Percentiles rank a stretch among this genome's conserved stretches.
phyloP scores from a whole-genome alignment of 1,140 invertebrate species.

The Orchestia grillus region DNA sequence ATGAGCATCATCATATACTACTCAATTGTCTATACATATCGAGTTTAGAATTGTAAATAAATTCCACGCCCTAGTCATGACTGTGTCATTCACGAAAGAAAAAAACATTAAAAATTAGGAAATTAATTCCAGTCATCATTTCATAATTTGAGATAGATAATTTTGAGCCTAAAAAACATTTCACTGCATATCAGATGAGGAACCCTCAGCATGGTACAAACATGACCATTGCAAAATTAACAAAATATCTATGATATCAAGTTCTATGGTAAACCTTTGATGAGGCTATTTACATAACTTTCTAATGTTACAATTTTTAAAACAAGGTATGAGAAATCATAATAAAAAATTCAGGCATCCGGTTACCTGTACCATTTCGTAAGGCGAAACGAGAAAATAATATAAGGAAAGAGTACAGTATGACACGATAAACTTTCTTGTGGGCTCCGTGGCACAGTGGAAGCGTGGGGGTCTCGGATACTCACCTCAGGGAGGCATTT shows the following conservation, averaged over 20 bases:
- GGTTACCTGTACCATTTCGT: too few species aligned
- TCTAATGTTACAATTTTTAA: too few species aligned
- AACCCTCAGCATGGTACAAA: neutral
- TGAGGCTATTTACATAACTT: too few species aligned
- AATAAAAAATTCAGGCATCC: too few species aligned
- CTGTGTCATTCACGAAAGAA: neutral
- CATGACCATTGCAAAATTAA: neutral
- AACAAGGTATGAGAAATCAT: too few species aligned
- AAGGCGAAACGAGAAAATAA: too few species aligned
- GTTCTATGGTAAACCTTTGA: too few species aligned
- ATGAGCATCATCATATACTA: neutral
- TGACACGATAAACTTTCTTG: too few species aligned
- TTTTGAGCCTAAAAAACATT: neutral
- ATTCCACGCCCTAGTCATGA: constrained; percentile 33
- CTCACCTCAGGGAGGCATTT: too few species aligned
- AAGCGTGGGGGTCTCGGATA: too few species aligned
- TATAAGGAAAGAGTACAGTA: too few species aligned
- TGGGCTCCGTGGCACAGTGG: too few species aligned
- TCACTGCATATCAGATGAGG: neutral
- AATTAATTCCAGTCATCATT: neutral
- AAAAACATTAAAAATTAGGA: neutral
- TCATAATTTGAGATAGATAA: neutral
- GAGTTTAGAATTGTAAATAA: neutral
- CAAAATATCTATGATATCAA: neutral
- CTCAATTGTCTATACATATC: neutral